These are phyloP conservation scores for Ibidorhyncha struthersii DNA, from an alignment of 2,113 vertebrate species.

Conservation along the genomic window DNA sequence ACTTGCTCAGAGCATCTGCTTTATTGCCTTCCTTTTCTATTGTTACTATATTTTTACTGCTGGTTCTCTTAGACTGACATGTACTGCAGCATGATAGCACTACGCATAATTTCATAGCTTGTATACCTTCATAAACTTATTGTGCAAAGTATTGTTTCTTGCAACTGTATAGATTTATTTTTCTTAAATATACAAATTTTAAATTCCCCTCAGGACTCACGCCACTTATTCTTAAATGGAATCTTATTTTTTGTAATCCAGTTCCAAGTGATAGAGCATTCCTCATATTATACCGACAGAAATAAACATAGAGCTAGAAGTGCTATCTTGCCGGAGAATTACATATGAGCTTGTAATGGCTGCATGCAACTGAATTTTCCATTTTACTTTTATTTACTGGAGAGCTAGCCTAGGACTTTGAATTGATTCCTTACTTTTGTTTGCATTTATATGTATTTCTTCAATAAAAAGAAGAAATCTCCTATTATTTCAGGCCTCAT, in stretches of 20 bases:
- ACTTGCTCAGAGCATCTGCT: not conserved
- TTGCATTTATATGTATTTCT: slow-evolving; percentile 31
- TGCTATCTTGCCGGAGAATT: slow-evolving; percentile 7
- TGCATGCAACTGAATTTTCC: not conserved
- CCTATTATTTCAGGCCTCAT: slow-evolving; percentile 37
- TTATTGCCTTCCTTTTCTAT: not conserved
- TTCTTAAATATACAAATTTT: slow-evolving; percentile 44
- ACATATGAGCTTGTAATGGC: not conserved
- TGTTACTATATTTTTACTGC: not conserved
- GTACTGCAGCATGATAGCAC: not conserved
- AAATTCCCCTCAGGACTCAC: slow-evolving; percentile 36
- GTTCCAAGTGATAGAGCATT: slow-evolving; percentile 32
- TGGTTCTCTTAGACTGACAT: not conserved
- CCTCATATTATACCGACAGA: slow-evolving; percentile 28
- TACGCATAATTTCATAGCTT: slow-evolving; percentile 18
- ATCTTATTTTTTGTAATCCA: slow-evolving; percentile 43
- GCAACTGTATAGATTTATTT: slow-evolving; percentile 14
- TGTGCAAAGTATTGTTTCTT: slow-evolving; percentile 7
- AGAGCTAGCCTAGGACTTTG: not conserved
- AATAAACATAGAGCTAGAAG: not conserved
- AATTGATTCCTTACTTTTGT: slow-evolving; percentile 33
- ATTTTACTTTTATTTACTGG: not conserved
- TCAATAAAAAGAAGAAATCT: not conserved
- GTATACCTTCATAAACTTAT: slow-evolving; percentile 13
- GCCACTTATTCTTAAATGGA: slow-evolving; percentile 49